Evolutionary conservation across 2,113 vertebrate genomes (phyloP).

Genomic region (Pyxicephalus adspersus): DNA sequence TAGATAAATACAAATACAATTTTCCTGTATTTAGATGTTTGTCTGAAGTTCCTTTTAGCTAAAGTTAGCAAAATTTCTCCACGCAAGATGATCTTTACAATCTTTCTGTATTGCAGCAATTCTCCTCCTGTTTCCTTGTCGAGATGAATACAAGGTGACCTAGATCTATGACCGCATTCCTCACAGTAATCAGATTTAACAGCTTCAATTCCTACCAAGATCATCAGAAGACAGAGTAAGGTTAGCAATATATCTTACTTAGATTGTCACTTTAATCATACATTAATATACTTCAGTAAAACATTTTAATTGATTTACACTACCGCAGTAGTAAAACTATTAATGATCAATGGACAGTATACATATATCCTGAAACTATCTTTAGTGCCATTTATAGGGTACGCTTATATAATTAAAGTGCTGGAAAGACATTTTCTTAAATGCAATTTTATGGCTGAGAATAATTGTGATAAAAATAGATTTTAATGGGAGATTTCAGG

Average conservation of each 20-base stretch:
- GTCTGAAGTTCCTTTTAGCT: background rate
- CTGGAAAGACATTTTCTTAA: background rate
- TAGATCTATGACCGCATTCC: conserved; percentile 31
- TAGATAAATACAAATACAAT: too few species aligned
- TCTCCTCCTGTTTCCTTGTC: background rate
- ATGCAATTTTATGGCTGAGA: background rate
- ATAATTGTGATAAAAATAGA: conserved; percentile 28
- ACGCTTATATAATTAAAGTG: background rate
- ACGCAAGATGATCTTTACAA: background rate
- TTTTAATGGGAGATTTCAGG: background rate
- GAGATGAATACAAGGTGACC: conserved; percentile 40
- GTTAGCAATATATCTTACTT: conserved; percentile 30
- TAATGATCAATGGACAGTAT: conserved; percentile 5
- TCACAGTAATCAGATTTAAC: conserved; percentile 46
- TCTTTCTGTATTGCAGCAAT: background rate
- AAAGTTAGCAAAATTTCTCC: background rate
- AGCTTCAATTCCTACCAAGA: conserved; percentile 37
- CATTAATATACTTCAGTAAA: conserved; percentile 37
- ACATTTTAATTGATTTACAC: conserved; percentile 45
- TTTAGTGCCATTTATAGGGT: background rate
- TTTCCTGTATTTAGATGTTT: too few species aligned
- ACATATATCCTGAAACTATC: conserved; percentile 13
- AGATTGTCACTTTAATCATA: conserved; percentile 44
- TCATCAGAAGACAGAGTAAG: conserved; percentile 16
- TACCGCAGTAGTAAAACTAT: conserved; percentile 33